phyloP scores from a whole-genome alignment of 2,888 invertebrate genomes.

The Leucania comma region DNA sequence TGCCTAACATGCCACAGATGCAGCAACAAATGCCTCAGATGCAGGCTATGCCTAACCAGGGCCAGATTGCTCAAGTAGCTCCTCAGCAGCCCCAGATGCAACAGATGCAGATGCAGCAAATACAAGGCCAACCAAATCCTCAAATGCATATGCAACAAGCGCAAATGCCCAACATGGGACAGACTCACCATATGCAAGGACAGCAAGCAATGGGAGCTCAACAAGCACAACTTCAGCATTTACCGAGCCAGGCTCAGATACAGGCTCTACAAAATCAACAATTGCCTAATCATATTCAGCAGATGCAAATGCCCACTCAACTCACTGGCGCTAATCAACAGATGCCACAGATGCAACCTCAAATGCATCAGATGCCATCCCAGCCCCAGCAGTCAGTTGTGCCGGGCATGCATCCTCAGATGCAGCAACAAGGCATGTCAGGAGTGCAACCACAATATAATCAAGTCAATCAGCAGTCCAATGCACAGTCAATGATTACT shows the following conservation, averaged over 20 bases:
- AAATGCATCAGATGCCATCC: slow-evolving; percentile 88
- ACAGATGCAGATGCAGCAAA: slow-evolving; percentile 89
- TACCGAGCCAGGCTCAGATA: slow-evolving; percentile 88
- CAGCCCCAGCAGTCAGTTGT: slow-evolving; percentile 89
- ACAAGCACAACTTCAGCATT: slow-evolving; percentile 88
- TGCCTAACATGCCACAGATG: slow-evolving; percentile 88
- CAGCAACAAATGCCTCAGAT: slow-evolving; percentile 89
- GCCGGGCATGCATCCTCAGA: slow-evolving; percentile 88
- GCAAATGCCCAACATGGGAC: slow-evolving; percentile 87
- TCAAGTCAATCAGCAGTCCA: slow-evolving; percentile 87
- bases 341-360: slow-evolving; percentile 89
- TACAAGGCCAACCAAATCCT: slow-evolving; percentile 86
- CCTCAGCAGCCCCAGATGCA: slow-evolving; percentile 89
- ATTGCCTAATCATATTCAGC: slow-evolving; percentile 90
- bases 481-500: slow-evolving; percentile 86
- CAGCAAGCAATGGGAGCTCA: slow-evolving; percentile 86
- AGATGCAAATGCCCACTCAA: slow-evolving; percentile 88
- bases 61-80: slow-evolving; percentile 86
- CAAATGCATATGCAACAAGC: slow-evolving; percentile 90
- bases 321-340: slow-evolving; percentile 86
- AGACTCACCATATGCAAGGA: slow-evolving; percentile 85
- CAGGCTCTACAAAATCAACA: slow-evolving; percentile 90
- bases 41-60: slow-evolving; percentile 87
- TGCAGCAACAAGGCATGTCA: slow-evolving; percentile 87
- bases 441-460: slow-evolving; percentile 89